Base-by-base conservation (phyloP, 2,888 invertebrate species). In the Schizaphis graminum region DNA sequence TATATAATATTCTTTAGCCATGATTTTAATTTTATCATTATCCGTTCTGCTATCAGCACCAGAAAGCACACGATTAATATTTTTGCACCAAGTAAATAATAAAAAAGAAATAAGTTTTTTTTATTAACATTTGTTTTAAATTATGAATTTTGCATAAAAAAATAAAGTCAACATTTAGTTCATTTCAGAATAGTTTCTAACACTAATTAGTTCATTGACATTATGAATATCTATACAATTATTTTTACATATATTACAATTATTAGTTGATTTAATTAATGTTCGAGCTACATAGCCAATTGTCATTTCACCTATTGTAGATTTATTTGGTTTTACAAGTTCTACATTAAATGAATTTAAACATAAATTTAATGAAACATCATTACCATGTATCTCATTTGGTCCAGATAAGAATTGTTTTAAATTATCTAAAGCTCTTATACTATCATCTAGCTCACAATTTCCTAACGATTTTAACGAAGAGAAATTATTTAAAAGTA, bases 41-140 rank as follows among this genome's bases (percentile, higher is more conserved):
- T 85, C 41, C 5, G 35, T 41, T 44, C 44, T 0, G 24, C 35
- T 85, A 44, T 85, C 85, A 35, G 35, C 44, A 21, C 44, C 85
- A 24, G 35, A 35, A 1, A 85, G 44, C 24, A 85, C 35, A 35
- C 41, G 35, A 85, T 85, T 85, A 85, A 85, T 85, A 85, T 85
- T 85, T 85, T 85, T 85, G 35, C 85, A 85, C 85, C 84, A 85
- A 41, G 35, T 85, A 85, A 41, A 85, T 85, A 85, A 85, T 1
- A 85, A 85, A 24, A 85, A 85, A 85, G 11, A 1, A 35, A 85
- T 44, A 5, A 85, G 7, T 85, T 85, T 41, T 85, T 41, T 41
- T 41, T 41, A 41, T 41, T 41, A 41, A 41, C 41, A 41, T 85
- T 24, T n/a, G n/a, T 44, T 85, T 85, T 44, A 85, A 85, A 85